phyloP scores from a whole-genome alignment of 2,797 vertebrate genomes.

The Rhinophrynus dorsalis region DNA sequence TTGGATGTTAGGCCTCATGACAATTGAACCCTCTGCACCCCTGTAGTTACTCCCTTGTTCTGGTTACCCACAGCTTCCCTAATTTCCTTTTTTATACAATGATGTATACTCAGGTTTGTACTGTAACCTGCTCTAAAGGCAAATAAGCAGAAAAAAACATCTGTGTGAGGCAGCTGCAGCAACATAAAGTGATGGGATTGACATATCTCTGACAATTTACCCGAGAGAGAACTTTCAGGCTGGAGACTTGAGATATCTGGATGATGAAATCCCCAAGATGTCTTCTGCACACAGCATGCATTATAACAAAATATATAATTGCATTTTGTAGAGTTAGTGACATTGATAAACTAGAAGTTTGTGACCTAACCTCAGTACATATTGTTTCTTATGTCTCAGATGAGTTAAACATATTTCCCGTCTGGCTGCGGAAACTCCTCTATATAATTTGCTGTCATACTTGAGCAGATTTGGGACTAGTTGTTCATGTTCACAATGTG shows the following conservation, averaged over 20 bases:
- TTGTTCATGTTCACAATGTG: not conserved
- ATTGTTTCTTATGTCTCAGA: not conserved
- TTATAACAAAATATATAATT: constrained; percentile 17
- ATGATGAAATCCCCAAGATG: constrained; percentile 7
- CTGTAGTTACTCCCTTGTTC: no score
- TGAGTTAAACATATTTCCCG: not conserved
- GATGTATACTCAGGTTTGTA: no score
- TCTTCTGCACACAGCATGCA: not conserved
- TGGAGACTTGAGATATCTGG: constrained; percentile 7
- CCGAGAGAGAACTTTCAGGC: not conserved
- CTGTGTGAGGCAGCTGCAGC: no score
- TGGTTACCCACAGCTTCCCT: no score
- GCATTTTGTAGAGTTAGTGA: constrained; percentile 12
- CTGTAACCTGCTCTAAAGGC: no score
- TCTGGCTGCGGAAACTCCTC: not conserved
- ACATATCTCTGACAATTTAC: not conserved
- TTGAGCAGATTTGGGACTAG: not conserved
- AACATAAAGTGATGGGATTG: not conserved
- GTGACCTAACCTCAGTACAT: constrained; percentile 10
- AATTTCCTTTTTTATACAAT: no score
- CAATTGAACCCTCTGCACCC: no score
- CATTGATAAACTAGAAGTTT: constrained; percentile 32
- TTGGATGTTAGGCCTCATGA: no score
- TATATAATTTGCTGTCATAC: not conserved
- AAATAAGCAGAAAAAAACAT: no score